Conservation (phyloP, 2,888 invertebrate genomes). For the Cephus runcator region DNA sequence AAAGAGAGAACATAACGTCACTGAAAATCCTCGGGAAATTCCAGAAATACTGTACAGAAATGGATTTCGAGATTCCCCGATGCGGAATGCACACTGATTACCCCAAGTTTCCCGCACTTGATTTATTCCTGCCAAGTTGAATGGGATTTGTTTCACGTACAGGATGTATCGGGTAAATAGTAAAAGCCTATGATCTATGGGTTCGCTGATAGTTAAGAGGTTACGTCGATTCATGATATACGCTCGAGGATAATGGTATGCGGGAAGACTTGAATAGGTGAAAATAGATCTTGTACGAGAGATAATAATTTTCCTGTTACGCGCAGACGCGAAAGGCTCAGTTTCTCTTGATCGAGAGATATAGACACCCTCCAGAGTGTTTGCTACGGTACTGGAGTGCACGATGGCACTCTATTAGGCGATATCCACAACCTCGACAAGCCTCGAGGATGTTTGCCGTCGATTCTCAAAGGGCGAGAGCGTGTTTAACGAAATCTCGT, state of each 20-base stretch:
- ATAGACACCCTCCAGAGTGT: not conserved
- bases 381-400: not conserved
- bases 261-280: not conserved
- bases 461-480: not conserved
- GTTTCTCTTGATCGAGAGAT: not conserved
- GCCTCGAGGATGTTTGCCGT: slow-evolving; percentile 3
- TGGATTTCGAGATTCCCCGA: not conserved
- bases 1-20: not conserved
- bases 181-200: not conserved
- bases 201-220: not conserved
- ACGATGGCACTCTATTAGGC: not conserved
- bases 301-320: not conserved
- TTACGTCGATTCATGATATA: not conserved
- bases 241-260: not conserved
- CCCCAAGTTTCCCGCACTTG: not conserved
- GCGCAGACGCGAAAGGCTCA: not conserved
- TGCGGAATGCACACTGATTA: not conserved
- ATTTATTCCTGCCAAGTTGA: not conserved
- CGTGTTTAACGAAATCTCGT: slow-evolving; percentile 40
- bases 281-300: not conserved
- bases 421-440: not conserved
- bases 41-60: not conserved
- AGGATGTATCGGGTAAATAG: not conserved
- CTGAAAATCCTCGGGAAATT: not conserved
- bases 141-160: not conserved